Evolutionary conservation across 1,140 invertebrate genomes (phyloP), one percentile per base, ranked within the genome.

Genomic region (Cylas formicarius): DNA sequence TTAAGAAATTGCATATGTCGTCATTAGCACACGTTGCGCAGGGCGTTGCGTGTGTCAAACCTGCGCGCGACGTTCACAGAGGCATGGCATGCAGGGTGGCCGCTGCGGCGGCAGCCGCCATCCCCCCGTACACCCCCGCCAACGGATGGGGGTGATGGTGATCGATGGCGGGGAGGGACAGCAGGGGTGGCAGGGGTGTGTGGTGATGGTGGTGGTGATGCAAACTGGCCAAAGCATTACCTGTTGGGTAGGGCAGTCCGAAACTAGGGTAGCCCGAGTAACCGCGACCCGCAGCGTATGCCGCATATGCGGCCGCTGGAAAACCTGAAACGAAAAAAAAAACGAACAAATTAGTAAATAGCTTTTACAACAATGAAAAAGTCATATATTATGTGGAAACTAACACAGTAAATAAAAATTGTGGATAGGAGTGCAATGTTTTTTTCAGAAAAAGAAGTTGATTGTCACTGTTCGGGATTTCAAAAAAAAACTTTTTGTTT

Each of bases 231-330:
- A 77, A 71, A 71, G 80, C 77, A 82, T 90, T 90, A 92, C 90
- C 90, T 91, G 88, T 85, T 67, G 89, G 87, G 73, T 92, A 92
- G 67, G 88, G 88, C 72, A 92, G 87, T 78, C 88, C 88, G 76
- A 92, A 92, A 80, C 88, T 90, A 77, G 89, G 88, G 78, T 92
- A 92, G 74, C 89, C 87, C 71, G 87, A 90, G 76, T 91, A 93
- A 63, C 88, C 85, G 72, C 89, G 84, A 69, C 87, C 86, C 66
- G 88, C 87, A 72, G 88, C 87, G 72, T 91, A 91, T 65, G 88
- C 87, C 70, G 87, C 86, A 73, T 90, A 90, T 61, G 87, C 87
- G 63, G 83, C 83, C 68, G 88, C 86, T 73, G 86, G 87, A 72
- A 92, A 91, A 78, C 87, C 88, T 90, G 78, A 33, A 67, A 73